Evolutionary conservation across 2,888 invertebrate species (phyloP), one percentile per base, ranked within the genome.

Genomic region (Rotaria magnacalcarata): DNA sequence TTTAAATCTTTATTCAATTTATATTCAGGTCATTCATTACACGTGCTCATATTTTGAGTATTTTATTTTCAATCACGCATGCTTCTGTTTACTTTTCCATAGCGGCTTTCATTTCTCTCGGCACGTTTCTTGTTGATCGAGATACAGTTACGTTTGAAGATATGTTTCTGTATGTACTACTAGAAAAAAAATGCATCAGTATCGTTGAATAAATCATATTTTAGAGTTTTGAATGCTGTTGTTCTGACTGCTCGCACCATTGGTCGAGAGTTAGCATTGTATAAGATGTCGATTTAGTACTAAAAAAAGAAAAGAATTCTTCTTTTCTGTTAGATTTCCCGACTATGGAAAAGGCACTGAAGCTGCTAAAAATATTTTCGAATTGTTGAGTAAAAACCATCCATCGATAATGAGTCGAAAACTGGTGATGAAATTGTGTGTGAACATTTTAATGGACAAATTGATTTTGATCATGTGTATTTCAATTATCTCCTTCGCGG

Each of bases 401-500:
- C 85, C 14, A 90, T 91, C 74, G 89, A 90, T 87, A 87, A 88
- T 16, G 84, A 58, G 34, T 89, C 89, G 11, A 84, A 86, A 41
- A 88, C 88, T 4, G 90, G 90, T 27, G 60, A n/a, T 8, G 7
- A 58, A 58, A 58, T 58, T n/a, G 58, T 58, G 16, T 14, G 24
- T 58, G 16, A 24, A n/a, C 10, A 58, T 8, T 14, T 2, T 52
- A 14, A 84, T 54, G 87, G 87, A 43, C 85, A 89, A 27, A 90
- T 92, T 54, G 88, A 89, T 56, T 89, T 92, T 85, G 87, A 89
- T 27, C 89, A 91, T 87, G 89, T 92, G 87, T 90, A 88, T 27
- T 91, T 91, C 88, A 87, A 87, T 27, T 91, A 91, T 88, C 91
- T n/a, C n/a, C n/a, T n/a, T n/a, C n/a, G n/a, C n/a, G n/a, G n/a